Conservation (phyloP, 2,888 invertebrate species). For the Tetropium fuscum region DNA sequence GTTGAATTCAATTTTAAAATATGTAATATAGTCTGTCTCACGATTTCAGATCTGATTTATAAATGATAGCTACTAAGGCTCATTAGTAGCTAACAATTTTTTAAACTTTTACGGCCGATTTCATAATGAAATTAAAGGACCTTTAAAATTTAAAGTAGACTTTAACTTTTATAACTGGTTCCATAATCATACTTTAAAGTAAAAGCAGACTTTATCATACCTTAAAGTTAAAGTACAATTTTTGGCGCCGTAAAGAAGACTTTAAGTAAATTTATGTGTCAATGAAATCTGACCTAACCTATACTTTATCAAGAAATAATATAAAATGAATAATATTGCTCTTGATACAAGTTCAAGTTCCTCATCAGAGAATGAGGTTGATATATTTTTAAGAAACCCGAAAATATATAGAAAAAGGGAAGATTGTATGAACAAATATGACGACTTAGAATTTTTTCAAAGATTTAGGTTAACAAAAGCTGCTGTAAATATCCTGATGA, state of each 20-base stretch:
- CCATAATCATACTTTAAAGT: background rate
- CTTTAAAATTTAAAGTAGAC: background rate
- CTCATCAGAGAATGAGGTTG: background rate
- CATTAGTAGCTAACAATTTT: too few relatives aligned
- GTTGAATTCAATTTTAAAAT: too few relatives aligned
- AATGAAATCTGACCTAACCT: too few relatives aligned
- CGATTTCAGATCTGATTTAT: too few relatives aligned
- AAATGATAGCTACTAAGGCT: too few relatives aligned
- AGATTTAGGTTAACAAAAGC: background rate
- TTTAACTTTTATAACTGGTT: background rate
- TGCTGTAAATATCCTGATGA: too few relatives aligned
- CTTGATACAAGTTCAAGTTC: background rate
- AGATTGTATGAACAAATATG: too few relatives aligned
- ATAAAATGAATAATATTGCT: background rate
- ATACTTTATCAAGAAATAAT: too few relatives aligned
- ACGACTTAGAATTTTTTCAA: too few relatives aligned
- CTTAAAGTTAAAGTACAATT: background rate
- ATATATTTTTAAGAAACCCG: background rate
- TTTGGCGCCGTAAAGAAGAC: too few relatives aligned
- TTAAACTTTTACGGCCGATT: background rate
- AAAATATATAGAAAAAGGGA: background rate
- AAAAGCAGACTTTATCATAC: background rate
- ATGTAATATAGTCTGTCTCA: too few relatives aligned
- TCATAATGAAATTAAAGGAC: background rate
- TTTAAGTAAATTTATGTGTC: too few relatives aligned